Evolutionary conservation across 2,888 invertebrate genomes (phyloP), one percentile per base, ranked within the genome.

Genomic region (Pollenia griseotomentosa): DNA sequence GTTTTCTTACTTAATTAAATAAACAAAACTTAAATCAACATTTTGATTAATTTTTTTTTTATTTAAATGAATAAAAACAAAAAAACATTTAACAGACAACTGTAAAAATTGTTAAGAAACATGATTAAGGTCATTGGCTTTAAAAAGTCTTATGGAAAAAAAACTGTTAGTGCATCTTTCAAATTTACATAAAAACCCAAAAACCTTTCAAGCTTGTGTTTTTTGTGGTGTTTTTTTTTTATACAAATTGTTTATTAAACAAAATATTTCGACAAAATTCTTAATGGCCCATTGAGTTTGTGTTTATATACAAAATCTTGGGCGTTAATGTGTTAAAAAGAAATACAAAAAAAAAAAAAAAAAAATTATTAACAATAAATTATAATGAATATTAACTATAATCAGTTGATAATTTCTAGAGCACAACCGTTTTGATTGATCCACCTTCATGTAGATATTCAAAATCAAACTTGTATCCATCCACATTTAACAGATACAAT

Each of bases 351-450:
- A 9, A 46, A 51, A 10, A 46, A 16, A 33, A 4, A 53, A 44
- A 68, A 4, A 73, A 53, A 40, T 48, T 42, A 53, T 5, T 33
- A 70, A 51, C 16, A 6, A 23, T 73, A 48, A 19, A 6, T 57
- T 44, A 42, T 55, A 14, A 33, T 46, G 46, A 14, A 51, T 83
- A 71, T 71, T 77, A 63, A 63, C 40, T 70, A 55, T 63, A 68
- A 74, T 53, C 59, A 75, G 66, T 59, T 85, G 61, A 74, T 85
- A 74, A 68, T 80, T 70, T 85, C 48, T 70, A 75, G 84, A 85
- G 84, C 84, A 80, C 68, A 85, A 85, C 84, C 68, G 68, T 63
- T 71, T 73, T 66, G 81, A 80, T 75, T 80, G 65, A 73, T 73
- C 85, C 65, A 77, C 51, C 66, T 85, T 53, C 55, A 74, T 55